Base-by-base conservation (phyloP, 2,113 vertebrate species). In the Bombycilla garrulus region DNA sequence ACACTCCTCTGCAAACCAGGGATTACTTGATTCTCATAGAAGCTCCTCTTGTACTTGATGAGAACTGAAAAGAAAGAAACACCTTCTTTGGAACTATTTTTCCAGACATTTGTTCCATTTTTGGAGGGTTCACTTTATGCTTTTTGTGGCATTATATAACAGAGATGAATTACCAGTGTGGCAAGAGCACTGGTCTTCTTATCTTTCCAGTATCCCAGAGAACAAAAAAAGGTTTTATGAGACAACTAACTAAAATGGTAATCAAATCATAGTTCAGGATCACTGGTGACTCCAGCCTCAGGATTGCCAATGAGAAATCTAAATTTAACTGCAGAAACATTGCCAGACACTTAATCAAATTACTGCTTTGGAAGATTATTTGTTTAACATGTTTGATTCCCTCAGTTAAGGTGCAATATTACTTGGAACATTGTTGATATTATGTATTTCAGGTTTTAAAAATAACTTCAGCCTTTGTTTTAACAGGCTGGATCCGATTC, bases 231-330 rank as follows among this genome's bases (percentile, higher is more conserved):
- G 12, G 8, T 22, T 62, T 86, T 83, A 17, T 61, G 79, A 90
- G 31, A 44, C 53, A 96, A 92, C 28, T 85, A 50, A 96, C 28
- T 85, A 50, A 96, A 96, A 90, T 19, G 11, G 15, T 21, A 77
- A 94, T 58, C 44, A 85, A 95, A 85, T 16, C 12, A 54, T 20
- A 81, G 62, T 12, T 88, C 48, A 58, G 22, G 22, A 62, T 51
- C 66, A 70, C 78, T 9, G 3, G 7, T 31, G 35, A 54, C 50
- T 57, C 44, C 70, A 86, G 25, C 28, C 14, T 76, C 54, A 51
- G 33, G 51, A 50, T 0, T 57, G 67, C 42, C 58, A 36, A 17
- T 11, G 22, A 87, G 28, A 35, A 64, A 64, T 11, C 48, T 29
- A 50, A 71, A 48, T 6, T 33, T 33, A 74, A 47, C 11, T 12